Conservation (phyloP, 2,797 vertebrate species). For the Pantherophis vulpinus region DNA sequence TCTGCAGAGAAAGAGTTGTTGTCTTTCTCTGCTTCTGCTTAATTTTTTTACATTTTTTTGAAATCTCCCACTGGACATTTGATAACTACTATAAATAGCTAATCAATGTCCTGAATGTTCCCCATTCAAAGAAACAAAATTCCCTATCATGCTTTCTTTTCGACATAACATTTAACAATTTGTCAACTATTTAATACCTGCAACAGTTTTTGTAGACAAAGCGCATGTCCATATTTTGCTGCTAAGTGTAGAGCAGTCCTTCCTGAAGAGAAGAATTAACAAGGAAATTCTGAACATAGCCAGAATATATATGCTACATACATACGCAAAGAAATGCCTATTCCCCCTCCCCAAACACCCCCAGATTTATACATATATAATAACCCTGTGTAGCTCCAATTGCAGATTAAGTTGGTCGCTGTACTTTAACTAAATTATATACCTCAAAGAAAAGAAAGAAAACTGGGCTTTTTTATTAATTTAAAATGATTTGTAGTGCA, state of each 20-base stretch:
- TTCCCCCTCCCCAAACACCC: too few species aligned
- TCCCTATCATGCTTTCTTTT: background rate
- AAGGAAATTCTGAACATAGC: background rate
- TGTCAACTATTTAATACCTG: constrained; percentile 78
- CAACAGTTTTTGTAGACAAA: constrained; percentile 92
- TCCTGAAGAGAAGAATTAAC: constrained; percentile 69
- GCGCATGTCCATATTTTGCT: constrained; percentile 87
- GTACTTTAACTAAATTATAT: background rate
- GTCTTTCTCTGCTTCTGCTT: too few species aligned
- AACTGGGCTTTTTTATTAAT: background rate
- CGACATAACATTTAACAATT: background rate
- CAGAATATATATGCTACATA: background rate
- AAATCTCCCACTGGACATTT: background rate
- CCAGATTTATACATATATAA: background rate
- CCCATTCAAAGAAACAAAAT: background rate
- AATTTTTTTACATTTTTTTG: background rate
- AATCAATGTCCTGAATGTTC: background rate
- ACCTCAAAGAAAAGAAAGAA: background rate
- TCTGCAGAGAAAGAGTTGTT: background rate
- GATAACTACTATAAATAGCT: background rate
- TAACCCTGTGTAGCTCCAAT: background rate
- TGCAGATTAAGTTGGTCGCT: background rate
- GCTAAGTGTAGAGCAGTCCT: constrained; percentile 92
- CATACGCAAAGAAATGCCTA: background rate
- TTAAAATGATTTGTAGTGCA: background rate